A percentile compares a stretch with the other conserved stretches of the same genome.
Evolutionary conservation across 2,113 vertebrate species (phyloP).

Genomic region (Maccullochella peelii): DNA sequence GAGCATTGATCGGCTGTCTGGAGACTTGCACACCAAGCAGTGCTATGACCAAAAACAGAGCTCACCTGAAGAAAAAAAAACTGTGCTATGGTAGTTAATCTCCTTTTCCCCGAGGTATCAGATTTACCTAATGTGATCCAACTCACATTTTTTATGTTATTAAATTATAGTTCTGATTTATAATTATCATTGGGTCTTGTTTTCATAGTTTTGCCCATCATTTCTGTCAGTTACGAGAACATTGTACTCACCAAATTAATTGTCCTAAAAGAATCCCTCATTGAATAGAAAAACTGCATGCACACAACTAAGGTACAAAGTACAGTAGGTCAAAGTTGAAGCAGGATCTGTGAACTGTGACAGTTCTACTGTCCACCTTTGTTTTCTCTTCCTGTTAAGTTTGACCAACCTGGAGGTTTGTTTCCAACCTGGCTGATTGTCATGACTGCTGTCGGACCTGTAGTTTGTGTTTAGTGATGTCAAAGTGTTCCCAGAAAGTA

Average conservation of each 20-base stretch:
- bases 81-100: too few relatives aligned
- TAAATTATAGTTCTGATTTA: background rate
- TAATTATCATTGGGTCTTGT: background rate
- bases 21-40: background rate
- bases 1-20: background rate
- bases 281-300: background rate
- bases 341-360: too few relatives aligned
- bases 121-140: too few relatives aligned
- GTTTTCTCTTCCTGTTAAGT: background rate
- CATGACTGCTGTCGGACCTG: background rate
- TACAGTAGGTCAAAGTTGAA: background rate
- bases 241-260: background rate
- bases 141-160: too few relatives aligned
- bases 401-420: background rate
- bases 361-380: too few relatives aligned
- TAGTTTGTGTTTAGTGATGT: too few relatives aligned
- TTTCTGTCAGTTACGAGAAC: background rate
- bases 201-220: background rate
- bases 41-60: background rate
- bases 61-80: background rate
- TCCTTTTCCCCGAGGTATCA: too few relatives aligned
- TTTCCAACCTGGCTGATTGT: background rate
- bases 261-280: too few relatives aligned
- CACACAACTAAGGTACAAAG: background rate
- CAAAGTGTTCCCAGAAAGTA: too few relatives aligned